Evolutionary conservation across 2,797 vertebrate species (phyloP), one percentile per base, ranked within the genome.

Genomic region (Gastrophryne carolinensis): DNA sequence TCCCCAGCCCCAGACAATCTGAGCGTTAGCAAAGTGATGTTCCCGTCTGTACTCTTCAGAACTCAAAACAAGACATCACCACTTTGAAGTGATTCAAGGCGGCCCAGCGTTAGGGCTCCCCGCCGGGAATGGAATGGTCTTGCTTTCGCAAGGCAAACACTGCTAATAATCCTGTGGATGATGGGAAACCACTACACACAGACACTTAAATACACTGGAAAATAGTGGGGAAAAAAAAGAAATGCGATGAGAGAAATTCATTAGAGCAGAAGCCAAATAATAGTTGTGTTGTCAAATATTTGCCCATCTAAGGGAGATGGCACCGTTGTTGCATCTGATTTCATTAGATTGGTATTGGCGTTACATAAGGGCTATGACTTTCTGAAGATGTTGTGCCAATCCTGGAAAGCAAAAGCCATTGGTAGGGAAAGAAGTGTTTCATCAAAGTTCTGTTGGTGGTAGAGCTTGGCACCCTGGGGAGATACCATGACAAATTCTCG

Each of bases 231-330:
- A 17, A 17, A 17, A 41, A 41, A 13, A 37, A 39, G 37, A 41
- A 47, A 44, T 9, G 39, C 30, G 60, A 17, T 1, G 13, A 49
- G 35, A 21, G 56, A 63, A 47, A 58, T 47, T 67, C 62, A 52
- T 50, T 58, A 54, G 62, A 41, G 32, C 27, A 24, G n/a, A 32
- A 57, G 62, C 72, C 72, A 58, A 57, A 30, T 15, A 57, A 30
- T 50, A 30, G 9, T 50, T 27, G 49, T 23, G 39, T 26, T 67
- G 64, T 17, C 23, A 73, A 64, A 64, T 64, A 58, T 32, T 57
- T 74, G 52, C 58, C 72, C 72, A 24, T 74, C 72, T 66, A 74
- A 66, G 72, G 72, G 61, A 65, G 72, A 30, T 52, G 8, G 49
- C 49, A 37, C n/a, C n/a, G n/a, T n/a, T n/a, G n/a, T n/a, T n/a